These are phyloP conservation scores for Chrysocyon brachyurus DNA, from an alignment of 2,797 vertebrate species.

Conservation along the genomic window DNA sequence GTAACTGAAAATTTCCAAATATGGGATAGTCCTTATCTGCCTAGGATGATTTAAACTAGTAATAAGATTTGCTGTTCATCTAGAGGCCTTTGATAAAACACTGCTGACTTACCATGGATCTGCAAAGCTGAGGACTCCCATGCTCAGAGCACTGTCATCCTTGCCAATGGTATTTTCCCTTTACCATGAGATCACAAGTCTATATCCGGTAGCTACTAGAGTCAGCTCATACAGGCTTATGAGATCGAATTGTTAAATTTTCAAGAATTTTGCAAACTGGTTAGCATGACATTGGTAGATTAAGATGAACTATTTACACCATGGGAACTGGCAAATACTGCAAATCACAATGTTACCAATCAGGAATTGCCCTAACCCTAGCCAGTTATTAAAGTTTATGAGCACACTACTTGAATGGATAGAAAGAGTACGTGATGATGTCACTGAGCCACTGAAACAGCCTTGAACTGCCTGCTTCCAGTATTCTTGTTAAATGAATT, in stretches of 20 bases:
- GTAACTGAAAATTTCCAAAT: not conserved
- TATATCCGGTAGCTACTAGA: not conserved
- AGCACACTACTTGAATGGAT: not conserved
- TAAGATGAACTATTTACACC: constrained; percentile 20
- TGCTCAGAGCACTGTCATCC: not conserved
- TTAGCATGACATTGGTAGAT: not conserved
- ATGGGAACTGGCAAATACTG: not conserved
- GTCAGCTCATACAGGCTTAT: not conserved
- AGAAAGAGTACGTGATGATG: not conserved
- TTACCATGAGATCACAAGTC: not conserved
- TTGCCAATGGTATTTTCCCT: rapidly evolving
- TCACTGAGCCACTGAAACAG: not conserved
- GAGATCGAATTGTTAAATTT: not conserved
- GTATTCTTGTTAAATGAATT: not conserved
- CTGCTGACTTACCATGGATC: not conserved
- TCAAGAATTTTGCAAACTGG: not conserved
- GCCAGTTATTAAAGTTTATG: not conserved
- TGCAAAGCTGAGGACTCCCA: not conserved
- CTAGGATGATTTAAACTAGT: not conserved
- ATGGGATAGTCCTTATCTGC: not conserved
- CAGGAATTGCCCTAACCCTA: not conserved
- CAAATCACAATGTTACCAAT: not conserved
- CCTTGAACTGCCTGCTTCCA: not conserved
- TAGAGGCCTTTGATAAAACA: not conserved
- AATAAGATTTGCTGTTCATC: not conserved